Evolutionary conservation across 30 jellyfish, hydroid and myxozoan genomes (phyloP).

Genomic region (Chironex yamaguchii): DNA sequence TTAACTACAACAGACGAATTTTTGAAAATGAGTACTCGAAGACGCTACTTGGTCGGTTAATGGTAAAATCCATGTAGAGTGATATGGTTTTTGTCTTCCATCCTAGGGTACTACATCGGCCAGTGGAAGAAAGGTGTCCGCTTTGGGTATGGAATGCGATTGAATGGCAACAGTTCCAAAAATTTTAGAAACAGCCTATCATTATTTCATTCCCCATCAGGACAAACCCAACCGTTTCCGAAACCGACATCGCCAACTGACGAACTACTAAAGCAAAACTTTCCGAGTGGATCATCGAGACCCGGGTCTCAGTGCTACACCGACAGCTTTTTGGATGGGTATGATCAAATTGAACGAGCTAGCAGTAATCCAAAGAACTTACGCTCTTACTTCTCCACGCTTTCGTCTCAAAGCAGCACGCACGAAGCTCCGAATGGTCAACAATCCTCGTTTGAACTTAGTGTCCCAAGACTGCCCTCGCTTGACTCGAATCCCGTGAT

Average conservation of each 20-base stretch:
- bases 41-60: no score
- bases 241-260: neutral
- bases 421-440: neutral
- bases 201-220: neutral
- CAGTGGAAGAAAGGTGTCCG: slow-evolving; percentile 97
- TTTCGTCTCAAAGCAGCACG: neutral
- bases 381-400: neutral
- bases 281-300: neutral
- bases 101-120: slow-evolving; percentile 90
- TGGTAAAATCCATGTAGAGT: no score
- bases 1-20: no score
- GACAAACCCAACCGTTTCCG: neutral
- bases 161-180: slow-evolving; percentile 58
- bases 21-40: no score
- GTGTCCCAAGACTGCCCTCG: neutral
- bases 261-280: neutral
- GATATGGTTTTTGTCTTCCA: no score
- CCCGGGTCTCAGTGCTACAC: neutral
- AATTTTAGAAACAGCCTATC: neutral
- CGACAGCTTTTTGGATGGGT: neutral
- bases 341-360: neutral
- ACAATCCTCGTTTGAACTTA: neutral
- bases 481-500: neutral
- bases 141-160: slow-evolving; percentile 94
- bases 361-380: neutral